Conservation (phyloP, 2,797 vertebrate species). For the Limosa lapponica region DNA sequence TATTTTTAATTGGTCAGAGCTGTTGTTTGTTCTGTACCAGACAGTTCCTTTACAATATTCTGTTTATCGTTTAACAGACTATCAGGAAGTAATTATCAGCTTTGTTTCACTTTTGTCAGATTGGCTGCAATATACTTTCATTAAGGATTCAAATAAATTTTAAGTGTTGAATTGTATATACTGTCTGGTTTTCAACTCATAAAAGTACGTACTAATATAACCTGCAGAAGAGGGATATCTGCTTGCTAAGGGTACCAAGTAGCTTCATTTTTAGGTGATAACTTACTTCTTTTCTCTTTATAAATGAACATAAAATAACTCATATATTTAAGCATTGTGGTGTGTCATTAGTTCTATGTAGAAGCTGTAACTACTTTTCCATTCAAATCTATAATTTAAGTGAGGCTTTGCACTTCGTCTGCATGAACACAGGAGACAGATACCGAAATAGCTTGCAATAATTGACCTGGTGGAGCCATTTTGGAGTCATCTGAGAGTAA, state of each 20-base stretch:
- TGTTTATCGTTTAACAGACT: background rate
- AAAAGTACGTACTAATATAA: background rate
- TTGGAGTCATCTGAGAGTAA: constrained; percentile 26
- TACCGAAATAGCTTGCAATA: constrained; percentile 8
- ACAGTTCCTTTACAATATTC: background rate
- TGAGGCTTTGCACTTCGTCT: background rate
- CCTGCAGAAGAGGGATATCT: background rate
- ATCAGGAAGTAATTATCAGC: background rate
- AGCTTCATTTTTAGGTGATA: background rate
- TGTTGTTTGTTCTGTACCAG: constrained; percentile 4
- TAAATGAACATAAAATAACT: background rate
- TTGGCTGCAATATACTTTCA: background rate
- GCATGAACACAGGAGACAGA: background rate
- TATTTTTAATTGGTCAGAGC: constrained; percentile 17
- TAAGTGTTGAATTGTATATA: background rate
- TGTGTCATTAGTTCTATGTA: background rate
- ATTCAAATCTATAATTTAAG: background rate
- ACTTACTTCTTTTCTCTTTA: background rate
- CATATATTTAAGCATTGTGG: background rate
- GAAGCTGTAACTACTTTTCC: background rate
- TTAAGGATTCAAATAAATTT: background rate
- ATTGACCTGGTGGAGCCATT: background rate
- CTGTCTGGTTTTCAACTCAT: background rate
- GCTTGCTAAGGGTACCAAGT: background rate
- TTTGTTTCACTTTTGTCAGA: background rate